phyloP scores from a whole-genome alignment of 64 coral and sea anemone species.

The Cladopsammia gracilis region DNA sequence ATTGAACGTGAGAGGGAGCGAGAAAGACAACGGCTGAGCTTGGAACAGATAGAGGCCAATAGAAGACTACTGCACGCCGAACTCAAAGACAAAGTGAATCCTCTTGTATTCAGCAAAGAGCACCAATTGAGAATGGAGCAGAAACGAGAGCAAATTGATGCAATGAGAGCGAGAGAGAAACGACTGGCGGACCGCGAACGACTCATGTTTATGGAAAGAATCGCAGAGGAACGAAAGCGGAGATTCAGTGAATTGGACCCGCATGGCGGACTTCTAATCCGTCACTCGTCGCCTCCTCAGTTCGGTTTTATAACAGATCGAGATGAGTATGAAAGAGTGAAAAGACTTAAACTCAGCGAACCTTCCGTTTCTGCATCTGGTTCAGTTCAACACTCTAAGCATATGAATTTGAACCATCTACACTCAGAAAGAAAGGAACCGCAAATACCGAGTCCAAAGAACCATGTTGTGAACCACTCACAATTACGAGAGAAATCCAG shows the following conservation, averaged over 20 bases:
- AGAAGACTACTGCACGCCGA: conserved; percentile 88
- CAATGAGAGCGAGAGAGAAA: conserved; percentile 83
- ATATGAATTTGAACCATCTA: neutral
- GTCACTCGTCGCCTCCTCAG: conserved; percentile 68
- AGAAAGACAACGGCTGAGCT: conserved; percentile 87
- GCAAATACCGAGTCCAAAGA: conserved; percentile 36
- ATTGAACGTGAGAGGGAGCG: conserved; percentile 92
- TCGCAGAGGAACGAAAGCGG: conserved; percentile 77
- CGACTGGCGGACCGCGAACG: conserved; percentile 79
- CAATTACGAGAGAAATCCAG: conserved; percentile 19
- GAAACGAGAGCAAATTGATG: conserved; percentile 73
- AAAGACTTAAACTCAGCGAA: conserved; percentile 78
- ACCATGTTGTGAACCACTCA: neutral
- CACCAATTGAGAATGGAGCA: conserved; percentile 71
- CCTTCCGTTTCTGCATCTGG: conserved; percentile 44
- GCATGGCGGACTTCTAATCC: conserved; percentile 52
- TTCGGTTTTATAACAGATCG: conserved; percentile 68
- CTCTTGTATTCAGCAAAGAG: conserved; percentile 85
- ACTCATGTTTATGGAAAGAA: conserved; percentile 73
- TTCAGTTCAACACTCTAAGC: conserved; percentile 43
- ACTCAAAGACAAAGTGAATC: conserved; percentile 95
- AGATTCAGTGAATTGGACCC: conserved; percentile 73
- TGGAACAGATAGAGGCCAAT: conserved; percentile 95
- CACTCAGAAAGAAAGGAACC: conserved; percentile 50
- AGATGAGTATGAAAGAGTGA: conserved; percentile 80